A percentile compares a stretch with the other conserved stretches of the same genome.
Conservation (phyloP, 2,113 vertebrate genomes). For the Chauna torquata region DNA sequence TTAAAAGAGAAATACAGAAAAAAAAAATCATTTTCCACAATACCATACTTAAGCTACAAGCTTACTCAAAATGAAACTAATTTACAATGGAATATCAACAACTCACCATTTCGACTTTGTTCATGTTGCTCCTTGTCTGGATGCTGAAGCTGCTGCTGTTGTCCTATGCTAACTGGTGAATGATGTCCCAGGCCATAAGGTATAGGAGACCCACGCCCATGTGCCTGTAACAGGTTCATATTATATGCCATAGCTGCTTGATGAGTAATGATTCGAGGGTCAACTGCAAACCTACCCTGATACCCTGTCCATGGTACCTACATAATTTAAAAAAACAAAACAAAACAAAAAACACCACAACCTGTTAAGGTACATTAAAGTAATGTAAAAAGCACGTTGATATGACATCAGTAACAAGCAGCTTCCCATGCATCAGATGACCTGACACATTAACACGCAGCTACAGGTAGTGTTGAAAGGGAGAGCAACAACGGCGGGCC, state of each 20-base stretch:
- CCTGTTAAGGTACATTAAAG: background rate
- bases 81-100: background rate
- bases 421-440: background rate
- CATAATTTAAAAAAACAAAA: background rate
- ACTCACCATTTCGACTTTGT: constrained; percentile 87
- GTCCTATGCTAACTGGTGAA: constrained; percentile 88
- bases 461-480: background rate
- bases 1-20: background rate
- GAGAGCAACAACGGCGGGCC: background rate
- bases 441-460: background rate
- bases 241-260: constrained; percentile 98
- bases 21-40: background rate
- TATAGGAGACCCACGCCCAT: constrained; percentile 91
- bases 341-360: background rate
- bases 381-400: background rate
- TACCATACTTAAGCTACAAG: background rate
- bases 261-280: constrained; percentile 95
- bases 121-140: constrained; percentile 92
- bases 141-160: constrained; percentile 80
- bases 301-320: constrained; percentile 96
- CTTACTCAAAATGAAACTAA: background rate
- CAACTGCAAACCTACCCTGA: constrained; percentile 96
- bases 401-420: background rate
- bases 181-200: constrained; percentile 92
- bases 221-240: constrained; percentile 92